Evolutionary conservation across 2,888 invertebrate species (phyloP).

Genomic region (Tromatobia lineatoria): DNA sequence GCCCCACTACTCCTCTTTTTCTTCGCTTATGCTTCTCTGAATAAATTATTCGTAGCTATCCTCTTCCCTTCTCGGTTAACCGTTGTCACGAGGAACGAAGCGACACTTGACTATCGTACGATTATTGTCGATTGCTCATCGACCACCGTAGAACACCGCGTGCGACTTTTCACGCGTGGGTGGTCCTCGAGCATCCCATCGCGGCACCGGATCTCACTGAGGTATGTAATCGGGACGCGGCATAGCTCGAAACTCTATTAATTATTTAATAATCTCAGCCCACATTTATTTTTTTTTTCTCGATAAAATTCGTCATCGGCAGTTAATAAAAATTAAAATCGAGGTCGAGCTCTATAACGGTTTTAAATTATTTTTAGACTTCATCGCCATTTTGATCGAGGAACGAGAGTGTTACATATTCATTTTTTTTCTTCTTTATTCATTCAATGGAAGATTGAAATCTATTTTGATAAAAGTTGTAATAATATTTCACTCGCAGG

Average conservation of each 20-base stretch:
- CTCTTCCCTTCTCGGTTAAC: conserved; percentile 24
- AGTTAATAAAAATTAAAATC: neutral
- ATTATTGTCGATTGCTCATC: conserved; percentile 68
- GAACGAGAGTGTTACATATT: neutral
- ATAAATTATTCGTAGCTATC: conserved; percentile 38
- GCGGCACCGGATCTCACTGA: conserved; percentile 12
- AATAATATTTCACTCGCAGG: no score
- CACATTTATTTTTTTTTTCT: neutral
- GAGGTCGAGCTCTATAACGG: neutral
- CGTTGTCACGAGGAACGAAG: conserved; percentile 42
- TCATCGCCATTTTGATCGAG: neutral
- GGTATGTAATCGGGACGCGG: conserved; percentile 36
- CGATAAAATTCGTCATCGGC: conserved; percentile 1
- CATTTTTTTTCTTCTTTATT: no score
- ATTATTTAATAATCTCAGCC: conserved; percentile 27
- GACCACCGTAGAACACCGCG: conserved; percentile 49
- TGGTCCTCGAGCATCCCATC: conserved; percentile 34
- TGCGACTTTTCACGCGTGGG: conserved; percentile 40
- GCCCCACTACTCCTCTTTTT: neutral
- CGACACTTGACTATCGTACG: conserved; percentile 49
- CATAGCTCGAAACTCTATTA: conserved; percentile 19
- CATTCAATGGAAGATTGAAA: no score
- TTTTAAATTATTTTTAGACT: neutral
- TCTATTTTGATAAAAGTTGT: no score
- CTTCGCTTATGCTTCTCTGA: conserved; percentile 35